These are phyloP conservation scores for Entelurus aequoreus DNA, from an alignment of 2,113 vertebrate species.

Conservation along the genomic window DNA sequence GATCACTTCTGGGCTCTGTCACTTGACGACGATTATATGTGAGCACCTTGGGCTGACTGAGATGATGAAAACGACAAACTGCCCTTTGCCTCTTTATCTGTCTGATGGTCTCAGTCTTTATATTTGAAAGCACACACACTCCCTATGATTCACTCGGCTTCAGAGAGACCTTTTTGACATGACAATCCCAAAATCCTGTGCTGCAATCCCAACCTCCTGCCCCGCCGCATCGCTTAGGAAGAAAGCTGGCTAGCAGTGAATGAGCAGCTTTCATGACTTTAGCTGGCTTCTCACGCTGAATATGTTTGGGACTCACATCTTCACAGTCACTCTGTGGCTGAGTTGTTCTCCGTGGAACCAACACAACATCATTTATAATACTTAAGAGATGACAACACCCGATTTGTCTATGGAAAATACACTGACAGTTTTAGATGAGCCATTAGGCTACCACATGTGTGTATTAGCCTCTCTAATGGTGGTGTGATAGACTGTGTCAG, in stretches of 20 bases:
- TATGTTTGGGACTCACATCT: constrained; percentile 22
- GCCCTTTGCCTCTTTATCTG: constrained; percentile 29
- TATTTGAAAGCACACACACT: constrained; percentile 19
- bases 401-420: no score
- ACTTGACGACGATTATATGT: constrained; percentile 38
- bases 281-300: constrained; percentile 36
- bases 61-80: constrained; percentile 33
- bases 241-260: constrained; percentile 41
- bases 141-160: constrained; percentile 5
- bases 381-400: no score
- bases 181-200: constrained; percentile 37
- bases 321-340: background rate
- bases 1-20: constrained; percentile 20
- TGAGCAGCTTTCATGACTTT: constrained; percentile 47
- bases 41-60: constrained; percentile 26
- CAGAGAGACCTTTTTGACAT: constrained; percentile 38
- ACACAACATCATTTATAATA: no score
- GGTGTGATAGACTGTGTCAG: background rate
- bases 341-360: no score
- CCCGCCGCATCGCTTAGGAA: constrained; percentile 18
- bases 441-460: constrained; percentile 54
- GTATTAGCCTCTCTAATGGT: constrained; percentile 26
- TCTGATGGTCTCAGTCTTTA: constrained; percentile 23
- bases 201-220: constrained; percentile 45
- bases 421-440: constrained; percentile 67